phyloP scores from a whole-genome alignment of 2,888 invertebrate species.

The Drosophila sordidapex region DNA sequence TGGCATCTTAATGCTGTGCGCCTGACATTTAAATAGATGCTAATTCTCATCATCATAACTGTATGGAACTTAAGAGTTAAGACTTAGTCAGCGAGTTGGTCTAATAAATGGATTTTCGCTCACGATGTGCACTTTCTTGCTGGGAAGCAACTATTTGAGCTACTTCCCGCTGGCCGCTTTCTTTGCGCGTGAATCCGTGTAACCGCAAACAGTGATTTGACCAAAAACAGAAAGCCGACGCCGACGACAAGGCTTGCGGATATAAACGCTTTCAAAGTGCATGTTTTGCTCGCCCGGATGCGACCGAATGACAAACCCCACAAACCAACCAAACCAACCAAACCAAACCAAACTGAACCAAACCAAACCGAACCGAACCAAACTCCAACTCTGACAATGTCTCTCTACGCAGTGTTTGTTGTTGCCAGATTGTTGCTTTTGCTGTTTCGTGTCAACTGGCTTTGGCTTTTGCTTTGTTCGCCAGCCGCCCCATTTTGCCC shows the following conservation, averaged over 20 bases:
- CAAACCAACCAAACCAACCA: neutral
- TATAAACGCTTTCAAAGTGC: slow-evolving; percentile 73
- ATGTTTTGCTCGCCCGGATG: slow-evolving; percentile 47
- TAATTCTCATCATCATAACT: slow-evolving; percentile 75
- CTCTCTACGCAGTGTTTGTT: slow-evolving; percentile 62
- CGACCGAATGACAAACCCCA: slow-evolving; percentile 7
- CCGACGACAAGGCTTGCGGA: slow-evolving; percentile 60
- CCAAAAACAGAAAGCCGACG: slow-evolving; percentile 69
- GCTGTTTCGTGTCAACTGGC: slow-evolving; percentile 74
- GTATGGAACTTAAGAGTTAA: slow-evolving; percentile 21
- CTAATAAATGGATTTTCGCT: slow-evolving; percentile 31
- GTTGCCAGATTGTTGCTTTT: slow-evolving; percentile 35
- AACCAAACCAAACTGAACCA: slow-evolving; percentile 37
- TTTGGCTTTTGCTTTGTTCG: slow-evolving; percentile 64
- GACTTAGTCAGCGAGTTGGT: slow-evolving; percentile 6
- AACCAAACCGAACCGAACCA: slow-evolving; percentile 39
- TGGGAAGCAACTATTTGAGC: slow-evolving; percentile 29
- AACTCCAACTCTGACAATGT: slow-evolving; percentile 61
- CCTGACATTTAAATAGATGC: slow-evolving; percentile 77
- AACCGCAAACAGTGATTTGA: slow-evolving; percentile 77
- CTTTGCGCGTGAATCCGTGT: slow-evolving; percentile 79
- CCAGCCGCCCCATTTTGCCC: slow-evolving; percentile 70
- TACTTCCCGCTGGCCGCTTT: slow-evolving; percentile 75
- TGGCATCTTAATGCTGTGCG: slow-evolving; percentile 71
- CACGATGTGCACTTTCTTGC: slow-evolving; percentile 48